A percentile compares a stretch with the other conserved stretches of the same genome.
These are phyloP conservation scores for Pipistrellus pygmaeus DNA, from an alignment of 2,797 vertebrate genomes.

Conservation along the genomic window DNA sequence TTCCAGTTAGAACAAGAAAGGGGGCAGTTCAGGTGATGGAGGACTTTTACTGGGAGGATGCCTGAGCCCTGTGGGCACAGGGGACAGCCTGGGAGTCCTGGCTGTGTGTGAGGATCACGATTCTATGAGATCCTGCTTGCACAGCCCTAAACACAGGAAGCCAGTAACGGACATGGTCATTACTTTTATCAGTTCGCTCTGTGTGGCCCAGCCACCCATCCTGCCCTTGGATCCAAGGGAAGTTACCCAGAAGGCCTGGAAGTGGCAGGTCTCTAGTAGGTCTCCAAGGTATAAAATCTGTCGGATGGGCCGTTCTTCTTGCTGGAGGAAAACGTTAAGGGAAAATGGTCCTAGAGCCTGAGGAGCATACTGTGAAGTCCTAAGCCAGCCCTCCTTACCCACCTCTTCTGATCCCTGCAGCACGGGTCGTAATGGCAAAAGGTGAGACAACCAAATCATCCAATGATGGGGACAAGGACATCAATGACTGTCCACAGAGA, in stretches of 20 bases:
- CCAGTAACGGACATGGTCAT: fast-evolving
- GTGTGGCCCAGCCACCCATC: not conserved
- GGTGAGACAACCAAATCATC: not conserved
- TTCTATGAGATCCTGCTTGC: fast-evolving
- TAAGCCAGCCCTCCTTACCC: fast-evolving
- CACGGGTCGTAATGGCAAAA: not conserved
- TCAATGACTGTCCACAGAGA: not conserved
- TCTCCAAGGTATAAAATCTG: constrained; percentile 96
- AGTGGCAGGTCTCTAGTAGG: constrained; percentile 96
- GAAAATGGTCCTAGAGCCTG: not conserved
- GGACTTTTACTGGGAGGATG: not conserved
- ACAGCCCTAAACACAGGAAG: not conserved
- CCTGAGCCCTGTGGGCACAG: not conserved
- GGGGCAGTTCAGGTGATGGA: not conserved
- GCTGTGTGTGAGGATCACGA: fast-evolving
- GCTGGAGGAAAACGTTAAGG: constrained; percentile 86
- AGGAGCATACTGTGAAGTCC: not conserved
- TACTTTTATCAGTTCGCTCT: not conserved
- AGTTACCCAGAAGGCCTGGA: constrained; percentile 97
- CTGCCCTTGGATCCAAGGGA: fast-evolving
- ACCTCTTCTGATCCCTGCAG: not conserved
- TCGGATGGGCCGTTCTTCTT: constrained; percentile 95
- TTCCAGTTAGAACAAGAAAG: not conserved
- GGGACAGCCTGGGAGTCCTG: no score
- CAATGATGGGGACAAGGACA: not conserved